Evolutionary conservation across 2,113 vertebrate species (phyloP), one percentile per base, ranked within the genome.

Genomic region (Eulemur macaco): DNA sequence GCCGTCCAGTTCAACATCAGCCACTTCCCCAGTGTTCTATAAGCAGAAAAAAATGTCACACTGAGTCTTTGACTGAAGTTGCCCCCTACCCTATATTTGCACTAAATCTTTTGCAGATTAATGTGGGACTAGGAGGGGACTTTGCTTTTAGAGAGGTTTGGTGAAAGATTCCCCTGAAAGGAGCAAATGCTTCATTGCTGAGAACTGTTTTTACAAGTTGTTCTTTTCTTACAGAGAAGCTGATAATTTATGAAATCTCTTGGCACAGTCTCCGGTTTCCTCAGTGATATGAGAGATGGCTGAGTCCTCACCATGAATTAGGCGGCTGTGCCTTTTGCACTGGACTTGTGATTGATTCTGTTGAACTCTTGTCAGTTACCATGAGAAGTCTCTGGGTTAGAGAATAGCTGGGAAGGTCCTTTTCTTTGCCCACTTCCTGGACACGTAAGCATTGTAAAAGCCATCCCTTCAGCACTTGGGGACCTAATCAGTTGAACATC

Each of bases 141-240:
- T 90, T 80, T 89, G 34, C 8, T 95, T 89, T 91, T 56, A 34
- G 45, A 93, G 56, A 45, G 20, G 15, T 94, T 83, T 73, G 20
- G 10, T 73, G 45, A 74, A 92, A 92, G 93, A 52, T 58, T 96
- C 39, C 45, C 42, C 37, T 21, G 45, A 81, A 83, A 93, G 47
- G 56, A 96, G 11, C 27, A 77, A 81, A 81, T 50, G 23, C 23
- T 91, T 94, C 23, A 31, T 31, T 63, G 74, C 63, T 86, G 73
- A 86, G 56, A 93, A 80, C 6, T 60, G n/a, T 68, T 94, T 96
- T 85, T 52, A n/a, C 29, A 82, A 83, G 29, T 89, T 45, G 37
- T 84, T 92, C 69, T 83, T 95, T 84, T 86, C 63, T 90, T 93
- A 34, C 13, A 86, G 94, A 91, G 73, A 86, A 76, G 74, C 29